These are phyloP conservation scores for Mallotus villosus DNA, from an alignment of 2,797 vertebrate species.

Conservation along the genomic window DNA sequence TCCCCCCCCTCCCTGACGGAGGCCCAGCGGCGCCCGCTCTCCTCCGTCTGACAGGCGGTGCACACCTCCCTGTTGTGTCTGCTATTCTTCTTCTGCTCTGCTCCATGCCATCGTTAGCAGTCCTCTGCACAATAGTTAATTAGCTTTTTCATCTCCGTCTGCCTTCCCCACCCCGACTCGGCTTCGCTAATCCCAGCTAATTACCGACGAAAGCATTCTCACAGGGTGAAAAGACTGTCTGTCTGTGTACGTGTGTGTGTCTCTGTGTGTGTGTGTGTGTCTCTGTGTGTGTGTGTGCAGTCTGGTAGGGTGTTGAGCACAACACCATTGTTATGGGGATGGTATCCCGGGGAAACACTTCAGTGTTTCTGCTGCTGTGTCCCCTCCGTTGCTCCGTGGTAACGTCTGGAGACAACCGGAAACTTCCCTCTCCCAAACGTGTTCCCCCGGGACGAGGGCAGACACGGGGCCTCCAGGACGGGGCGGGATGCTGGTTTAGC, in stretches of 20 bases:
- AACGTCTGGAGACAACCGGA: slow-evolving; percentile 54
- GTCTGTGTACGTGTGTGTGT: slow-evolving; percentile 21
- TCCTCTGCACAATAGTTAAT: slow-evolving; percentile 72
- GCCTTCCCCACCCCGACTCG: slow-evolving; percentile 61
- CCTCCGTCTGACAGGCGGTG: slow-evolving; percentile 31
- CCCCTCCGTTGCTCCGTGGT: slow-evolving; percentile 25
- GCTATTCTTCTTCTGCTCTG: slow-evolving; percentile 37
- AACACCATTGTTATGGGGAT: slow-evolving; percentile 35
- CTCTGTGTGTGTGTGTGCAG: background rate
- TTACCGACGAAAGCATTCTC: slow-evolving; percentile 63
- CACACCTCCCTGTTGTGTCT: slow-evolving; percentile 39
- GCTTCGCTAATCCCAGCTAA: slow-evolving; percentile 69
- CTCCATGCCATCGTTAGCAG: slow-evolving; percentile 58
- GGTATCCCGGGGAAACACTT: slow-evolving; percentile 54
- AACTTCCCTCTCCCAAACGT: slow-evolving; percentile 22
- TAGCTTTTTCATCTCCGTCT: slow-evolving; percentile 71
- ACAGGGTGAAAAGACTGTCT: slow-evolving; percentile 26
- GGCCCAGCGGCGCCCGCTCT: too few species aligned
- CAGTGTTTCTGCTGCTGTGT: slow-evolving; percentile 40
- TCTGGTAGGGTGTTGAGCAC: slow-evolving; percentile 23
- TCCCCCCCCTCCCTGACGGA: background rate
- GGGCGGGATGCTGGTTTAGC: slow-evolving; percentile 57
- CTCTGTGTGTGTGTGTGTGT: slow-evolving; percentile 10
- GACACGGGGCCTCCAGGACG: too few species aligned
- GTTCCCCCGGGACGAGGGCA: too few species aligned